Percentiles rank a stretch among this genome's conserved stretches.
phyloP scores from a whole-genome alignment of 92 coral and sea anemone genomes.

The Isaurus tuberculatus region DNA sequence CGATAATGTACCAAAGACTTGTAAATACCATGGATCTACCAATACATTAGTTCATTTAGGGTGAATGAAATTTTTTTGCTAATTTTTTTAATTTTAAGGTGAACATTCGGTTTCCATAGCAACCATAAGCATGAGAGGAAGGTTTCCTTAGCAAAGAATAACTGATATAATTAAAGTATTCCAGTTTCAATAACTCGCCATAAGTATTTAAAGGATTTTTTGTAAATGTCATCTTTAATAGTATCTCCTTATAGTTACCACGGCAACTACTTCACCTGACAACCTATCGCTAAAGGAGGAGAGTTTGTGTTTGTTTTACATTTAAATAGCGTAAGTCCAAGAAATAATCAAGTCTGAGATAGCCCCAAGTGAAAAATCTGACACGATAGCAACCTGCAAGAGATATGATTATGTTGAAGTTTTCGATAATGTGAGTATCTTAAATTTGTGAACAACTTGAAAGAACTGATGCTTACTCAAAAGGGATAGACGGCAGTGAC shows the following conservation, averaged over 20 bases:
- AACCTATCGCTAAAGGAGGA: constrained; percentile 9
- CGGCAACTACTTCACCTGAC: constrained; percentile 18
- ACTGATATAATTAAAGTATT: neutral
- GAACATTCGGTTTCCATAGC: constrained; percentile 38
- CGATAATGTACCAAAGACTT: neutral
- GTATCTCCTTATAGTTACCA: constrained; percentile 15
- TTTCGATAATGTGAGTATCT: too few species aligned
- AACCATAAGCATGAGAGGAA: constrained; percentile 28
- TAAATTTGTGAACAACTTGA: too few species aligned
- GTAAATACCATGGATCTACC: constrained; percentile 31
- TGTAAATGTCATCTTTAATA: constrained; percentile 14
- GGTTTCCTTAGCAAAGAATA: constrained; percentile 11
- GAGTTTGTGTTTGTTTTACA: constrained; percentile 30
- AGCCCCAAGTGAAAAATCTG: too few species aligned
- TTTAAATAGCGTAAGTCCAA: neutral
- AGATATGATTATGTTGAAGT: too few species aligned
- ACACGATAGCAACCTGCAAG: too few species aligned
- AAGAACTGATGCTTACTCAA: neutral
- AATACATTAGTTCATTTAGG: neutral
- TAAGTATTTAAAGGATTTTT: constrained; percentile 12
- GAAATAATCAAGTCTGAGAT: neutral
- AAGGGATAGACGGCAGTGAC: constrained; percentile 16
- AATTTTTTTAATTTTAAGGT: constrained; percentile 21
- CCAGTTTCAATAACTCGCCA: constrained; percentile 22
- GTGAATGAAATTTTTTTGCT: neutral